Conservation (phyloP, 2,888 invertebrate species). For the Acanthosepion lycidas region DNA sequence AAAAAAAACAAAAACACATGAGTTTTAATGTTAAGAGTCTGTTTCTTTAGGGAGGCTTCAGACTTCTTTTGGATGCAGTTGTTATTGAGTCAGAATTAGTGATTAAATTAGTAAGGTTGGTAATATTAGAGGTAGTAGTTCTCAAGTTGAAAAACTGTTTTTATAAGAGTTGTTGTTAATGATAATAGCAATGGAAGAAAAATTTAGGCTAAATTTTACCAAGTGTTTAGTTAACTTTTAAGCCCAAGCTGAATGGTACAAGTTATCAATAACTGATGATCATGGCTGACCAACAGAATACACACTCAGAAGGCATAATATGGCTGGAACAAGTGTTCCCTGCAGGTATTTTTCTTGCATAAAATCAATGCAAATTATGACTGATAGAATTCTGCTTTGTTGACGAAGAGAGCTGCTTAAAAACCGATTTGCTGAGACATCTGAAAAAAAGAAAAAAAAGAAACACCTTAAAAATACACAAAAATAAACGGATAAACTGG, state of each 20-base stretch:
- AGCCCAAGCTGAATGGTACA: neutral
- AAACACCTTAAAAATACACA: neutral
- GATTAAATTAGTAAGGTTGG: too few relatives aligned
- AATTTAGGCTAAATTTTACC: neutral
- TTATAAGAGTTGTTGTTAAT: neutral
- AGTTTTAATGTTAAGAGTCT: too few relatives aligned
- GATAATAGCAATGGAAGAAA: neutral
- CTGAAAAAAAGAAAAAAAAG: neutral
- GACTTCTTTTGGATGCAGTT: too few relatives aligned
- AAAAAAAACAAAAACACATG: too few relatives aligned
- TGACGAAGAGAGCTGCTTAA: neutral
- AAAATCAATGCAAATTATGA: neutral
- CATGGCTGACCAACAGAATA: neutral
- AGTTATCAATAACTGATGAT: neutral
- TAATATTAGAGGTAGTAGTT: neutral
- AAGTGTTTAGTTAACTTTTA: neutral
- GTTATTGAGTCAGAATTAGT: too few relatives aligned
- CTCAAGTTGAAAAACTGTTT: neutral
- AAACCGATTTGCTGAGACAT: neutral
- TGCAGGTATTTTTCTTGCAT: neutral
- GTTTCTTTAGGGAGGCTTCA: too few relatives aligned
- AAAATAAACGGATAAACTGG: neutral
- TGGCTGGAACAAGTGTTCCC: neutral
- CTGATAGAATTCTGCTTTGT: slow-evolving; percentile 8
- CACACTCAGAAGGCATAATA: neutral